A percentile compares a stretch with the other conserved stretches of the same genome.
phyloP scores from a whole-genome alignment of 2,113 vertebrate species.

The Tricholaema leucomelas region DNA sequence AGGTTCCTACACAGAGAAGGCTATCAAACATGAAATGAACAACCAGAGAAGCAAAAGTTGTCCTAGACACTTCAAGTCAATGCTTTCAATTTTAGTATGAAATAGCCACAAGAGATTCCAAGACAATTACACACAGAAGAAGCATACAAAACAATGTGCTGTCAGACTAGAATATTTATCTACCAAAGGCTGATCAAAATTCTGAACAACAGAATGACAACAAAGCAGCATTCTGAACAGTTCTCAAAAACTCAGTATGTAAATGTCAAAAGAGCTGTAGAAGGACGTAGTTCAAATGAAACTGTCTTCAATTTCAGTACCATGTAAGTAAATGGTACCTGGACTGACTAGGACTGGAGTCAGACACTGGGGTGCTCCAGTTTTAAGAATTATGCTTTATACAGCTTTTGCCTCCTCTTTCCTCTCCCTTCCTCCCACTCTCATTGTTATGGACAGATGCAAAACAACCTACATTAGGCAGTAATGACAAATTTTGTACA shows the following conservation, averaged over 20 bases:
- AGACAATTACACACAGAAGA: neutral
- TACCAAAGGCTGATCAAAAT: neutral
- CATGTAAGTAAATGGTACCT: neutral
- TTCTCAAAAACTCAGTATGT: neutral
- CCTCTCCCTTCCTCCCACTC: neutral
- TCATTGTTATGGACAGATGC: neutral
- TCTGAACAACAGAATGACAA: neutral
- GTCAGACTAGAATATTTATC: neutral
- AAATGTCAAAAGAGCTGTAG: neutral
- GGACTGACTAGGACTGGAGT: neutral
- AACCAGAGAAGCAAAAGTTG: neutral
- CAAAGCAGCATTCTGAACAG: neutral
- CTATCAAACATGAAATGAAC: neutral
- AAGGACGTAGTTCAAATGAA: neutral
- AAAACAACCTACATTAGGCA: neutral
- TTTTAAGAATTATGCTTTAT: neutral
- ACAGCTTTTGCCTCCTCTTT: neutral
- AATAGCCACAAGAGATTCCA: neutral
- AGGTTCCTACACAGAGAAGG: neutral
- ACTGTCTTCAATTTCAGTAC: neutral
- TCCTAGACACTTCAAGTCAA: neutral
- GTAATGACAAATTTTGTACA: neutral
- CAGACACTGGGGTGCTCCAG: neutral
- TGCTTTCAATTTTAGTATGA: neutral
- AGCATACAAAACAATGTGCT: neutral